phyloP scores from a whole-genome alignment of 2,797 vertebrate species.

The Pseudotriccus pelzelni region DNA sequence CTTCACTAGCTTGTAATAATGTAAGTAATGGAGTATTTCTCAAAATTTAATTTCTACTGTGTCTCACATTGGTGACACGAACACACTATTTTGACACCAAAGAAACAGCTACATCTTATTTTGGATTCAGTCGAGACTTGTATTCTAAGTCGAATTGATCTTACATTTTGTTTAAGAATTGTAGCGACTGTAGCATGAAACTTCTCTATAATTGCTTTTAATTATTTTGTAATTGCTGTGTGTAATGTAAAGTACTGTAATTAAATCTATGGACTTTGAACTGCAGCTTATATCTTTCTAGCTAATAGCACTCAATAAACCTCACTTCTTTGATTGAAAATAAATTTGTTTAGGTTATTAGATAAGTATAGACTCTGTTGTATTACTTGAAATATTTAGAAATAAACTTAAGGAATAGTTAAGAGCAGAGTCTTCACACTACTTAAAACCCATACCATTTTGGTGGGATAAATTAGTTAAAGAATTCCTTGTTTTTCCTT shows the following conservation, averaged over 20 bases:
- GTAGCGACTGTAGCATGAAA: neutral
- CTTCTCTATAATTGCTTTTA: neutral
- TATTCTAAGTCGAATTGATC: neutral
- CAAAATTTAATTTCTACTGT: neutral
- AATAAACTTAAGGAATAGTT: neutral
- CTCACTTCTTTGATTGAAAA: neutral
- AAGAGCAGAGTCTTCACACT: neutral
- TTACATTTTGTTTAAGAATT: neutral
- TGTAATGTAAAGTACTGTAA: neutral
- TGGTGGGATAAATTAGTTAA: neutral
- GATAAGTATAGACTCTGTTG: neutral
- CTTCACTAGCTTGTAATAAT: neutral
- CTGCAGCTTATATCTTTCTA: neutral
- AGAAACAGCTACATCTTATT: neutral
- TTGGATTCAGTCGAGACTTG: neutral
- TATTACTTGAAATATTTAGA: neutral
- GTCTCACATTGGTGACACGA: accelerated
- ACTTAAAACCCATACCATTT: neutral
- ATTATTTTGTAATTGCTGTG: neutral
- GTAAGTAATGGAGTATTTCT: neutral
- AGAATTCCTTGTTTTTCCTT: neutral
- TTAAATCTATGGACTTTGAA: neutral
- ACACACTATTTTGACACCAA: neutral
- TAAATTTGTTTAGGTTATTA: neutral
- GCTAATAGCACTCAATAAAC: neutral